Evolutionary conservation across 1,140 invertebrate species (phyloP).

Genomic region (Magallana gigas): DNA sequence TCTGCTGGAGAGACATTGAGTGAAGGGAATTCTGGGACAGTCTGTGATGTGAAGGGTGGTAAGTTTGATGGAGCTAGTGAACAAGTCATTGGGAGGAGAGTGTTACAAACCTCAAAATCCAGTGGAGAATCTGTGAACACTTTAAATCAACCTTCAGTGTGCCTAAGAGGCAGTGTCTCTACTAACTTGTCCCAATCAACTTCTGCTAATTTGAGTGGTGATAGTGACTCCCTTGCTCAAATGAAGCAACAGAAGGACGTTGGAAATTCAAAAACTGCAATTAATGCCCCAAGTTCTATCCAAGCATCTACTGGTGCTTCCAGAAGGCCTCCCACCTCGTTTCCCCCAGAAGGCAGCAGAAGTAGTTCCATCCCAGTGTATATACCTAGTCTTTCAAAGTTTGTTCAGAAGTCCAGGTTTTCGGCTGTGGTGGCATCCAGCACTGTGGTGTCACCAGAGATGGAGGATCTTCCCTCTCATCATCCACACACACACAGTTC

Average conservation of each 20-base stretch:
- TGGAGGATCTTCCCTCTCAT: conserved; percentile 1
- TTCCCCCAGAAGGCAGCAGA: neutral
- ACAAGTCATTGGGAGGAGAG: too few species aligned
- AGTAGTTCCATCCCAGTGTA: neutral
- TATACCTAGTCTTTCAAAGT: conserved; percentile 20
- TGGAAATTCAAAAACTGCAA: neutral
- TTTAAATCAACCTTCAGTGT: too few species aligned
- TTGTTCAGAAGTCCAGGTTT: conserved; percentile 15
- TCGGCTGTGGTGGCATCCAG: conserved; percentile 25
- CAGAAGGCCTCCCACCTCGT: neutral
- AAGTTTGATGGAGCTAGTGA: too few species aligned
- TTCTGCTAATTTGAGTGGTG: neutral
- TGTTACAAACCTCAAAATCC: too few species aligned
- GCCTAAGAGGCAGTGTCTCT: too few species aligned
- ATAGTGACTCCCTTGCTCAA: neutral
- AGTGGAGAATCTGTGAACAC: too few species aligned
- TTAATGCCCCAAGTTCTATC: neutral
- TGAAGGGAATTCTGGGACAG: too few species aligned
- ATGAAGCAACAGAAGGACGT: neutral
- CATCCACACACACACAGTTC: neutral
- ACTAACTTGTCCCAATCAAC: neutral
- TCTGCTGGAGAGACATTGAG: too few species aligned
- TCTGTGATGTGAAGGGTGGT: too few species aligned
- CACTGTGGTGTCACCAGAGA: conserved; percentile 19
- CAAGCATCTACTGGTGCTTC: neutral